Base-by-base conservation (phyloP, 2,888 invertebrate genomes). In the Amblyteles armatorius region DNA sequence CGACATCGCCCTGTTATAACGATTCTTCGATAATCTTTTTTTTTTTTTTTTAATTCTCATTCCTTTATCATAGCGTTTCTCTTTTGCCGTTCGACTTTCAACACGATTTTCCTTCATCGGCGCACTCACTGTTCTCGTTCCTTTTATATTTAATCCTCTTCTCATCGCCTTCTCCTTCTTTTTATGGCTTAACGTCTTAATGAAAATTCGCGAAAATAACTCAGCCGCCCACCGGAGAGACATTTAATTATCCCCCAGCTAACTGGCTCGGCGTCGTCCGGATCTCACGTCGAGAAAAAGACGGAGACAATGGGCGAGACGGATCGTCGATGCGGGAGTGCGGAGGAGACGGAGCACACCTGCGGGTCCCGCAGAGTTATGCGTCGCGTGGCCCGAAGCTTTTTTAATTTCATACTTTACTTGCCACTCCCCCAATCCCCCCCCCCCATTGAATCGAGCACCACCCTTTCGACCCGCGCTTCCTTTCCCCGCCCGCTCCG, bases 331-430 rank as follows among this genome's bases (percentile, higher is more conserved):
- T 68, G 83, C 16, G 33, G 65, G 50, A 33, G 65, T 36, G 63
- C 44, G 48, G 19, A 19, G 22, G 22, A 72, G 60, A 65, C 55
- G 71, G 78, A 26, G 67, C 76, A 65, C 55, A 63, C 74, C 74
- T 55, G 52, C 29, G 50, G 40, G 65, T 85, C 55, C 50, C 29
- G 48, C 74, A 79, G 67, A 76, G 71, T 79, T 79, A 79, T 82
- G 84, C 82, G 82, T 82, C 79, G 76, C 82, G 67, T 79, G 84
- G 65, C 55, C 65, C 52, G 82, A 74, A 82, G 82, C 74, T 85
- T 85, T 84, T 84, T 84, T 82, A 82, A 82, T 84, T 84, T 84
- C 79, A 82, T 82, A 85, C 82, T 79, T 85, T 82, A 40, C 74
- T 57, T 67, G 16, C 60, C 60, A 33, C 50, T 65, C 76, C 76